Base-by-base conservation (phyloP, 2,888 invertebrate genomes). In the Crematogaster levior region DNA sequence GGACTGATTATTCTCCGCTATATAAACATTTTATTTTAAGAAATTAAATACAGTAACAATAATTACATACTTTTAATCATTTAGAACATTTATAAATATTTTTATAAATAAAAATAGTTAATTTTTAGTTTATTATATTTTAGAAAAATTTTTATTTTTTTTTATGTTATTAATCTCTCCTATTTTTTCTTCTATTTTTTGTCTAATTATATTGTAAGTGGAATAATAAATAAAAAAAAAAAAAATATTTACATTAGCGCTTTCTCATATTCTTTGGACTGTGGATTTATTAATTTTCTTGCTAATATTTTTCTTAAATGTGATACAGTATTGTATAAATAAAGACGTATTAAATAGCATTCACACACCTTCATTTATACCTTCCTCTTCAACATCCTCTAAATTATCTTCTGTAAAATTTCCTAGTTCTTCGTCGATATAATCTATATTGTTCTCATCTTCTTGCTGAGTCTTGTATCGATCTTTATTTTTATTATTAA, bases 391-490 rank as follows among this genome's bases (percentile, higher is more conserved):
- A 4, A 21, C 81, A 6, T 86, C 83, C 9, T 84, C 84, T n/a
- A 12, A n/a, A 24, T 88, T 82, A 10, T 87, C 86, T 46, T 88
- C 89, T 30, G 82, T 73, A 30, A 83, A 58, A 24, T 84, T 80
- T 48, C 51, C 88, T 46, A 75, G 21, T n/a, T 87, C 87, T 10
- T 88, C 88, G 15, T 87, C 84, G 1, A 56, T 75, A 40, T 87
- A 88, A 21, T 88, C 88, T 18, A 40, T 30, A 34, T 91, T 88
- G 1, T 88, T 88, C 0, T 84, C 84, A 37, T 88, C 85, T 12
- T 85, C 85, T 18, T 79, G 24, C 10, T 90, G 88, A 9, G 87
- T 84, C 37, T 88, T 84, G 66, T 87, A 89, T 43, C 79, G 86
- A 58, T 40, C 70, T 79, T 87, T 92, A n/a, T 89, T 85, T 37